These are phyloP conservation scores for Platysteira castanea DNA, from an alignment of 2,113 vertebrate genomes.

Conservation along the genomic window DNA sequence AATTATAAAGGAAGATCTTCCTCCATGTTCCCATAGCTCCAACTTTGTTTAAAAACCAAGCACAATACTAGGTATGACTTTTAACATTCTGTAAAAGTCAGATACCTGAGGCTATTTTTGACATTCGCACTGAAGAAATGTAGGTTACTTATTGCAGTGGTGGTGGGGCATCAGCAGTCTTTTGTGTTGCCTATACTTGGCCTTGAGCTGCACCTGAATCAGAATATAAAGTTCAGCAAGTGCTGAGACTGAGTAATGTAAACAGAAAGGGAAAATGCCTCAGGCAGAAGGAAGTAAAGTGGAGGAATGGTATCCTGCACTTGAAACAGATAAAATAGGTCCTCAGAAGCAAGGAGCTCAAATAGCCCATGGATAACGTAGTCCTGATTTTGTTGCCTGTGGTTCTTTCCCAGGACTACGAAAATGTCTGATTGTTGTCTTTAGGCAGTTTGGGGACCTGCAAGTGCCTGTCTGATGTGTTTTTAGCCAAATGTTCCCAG, in stretches of 20 bases:
- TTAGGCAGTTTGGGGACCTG: neutral
- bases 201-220: neutral
- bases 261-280: neutral
- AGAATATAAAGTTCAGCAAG: neutral
- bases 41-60: neutral
- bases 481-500: neutral
- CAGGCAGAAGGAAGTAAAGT: neutral
- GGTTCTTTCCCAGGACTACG: neutral
- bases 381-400: neutral
- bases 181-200: neutral
- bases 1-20: neutral
- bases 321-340: neutral
- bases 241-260: neutral
- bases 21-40: neutral
- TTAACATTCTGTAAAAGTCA: neutral
- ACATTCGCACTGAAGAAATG: neutral
- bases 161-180: neutral
- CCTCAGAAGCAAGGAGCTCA: neutral
- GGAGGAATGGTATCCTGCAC: neutral
- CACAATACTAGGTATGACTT: neutral
- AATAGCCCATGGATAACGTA: neutral
- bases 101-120: neutral
- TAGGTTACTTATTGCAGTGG: neutral
- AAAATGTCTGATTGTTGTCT: neutral
- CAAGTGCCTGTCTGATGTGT: neutral